Percentiles rank a stretch among this genome's conserved stretches.
These are phyloP conservation scores for Aphelocoma californica DNA, from an alignment of 2,797 vertebrate genomes.

Conservation along the genomic window DNA sequence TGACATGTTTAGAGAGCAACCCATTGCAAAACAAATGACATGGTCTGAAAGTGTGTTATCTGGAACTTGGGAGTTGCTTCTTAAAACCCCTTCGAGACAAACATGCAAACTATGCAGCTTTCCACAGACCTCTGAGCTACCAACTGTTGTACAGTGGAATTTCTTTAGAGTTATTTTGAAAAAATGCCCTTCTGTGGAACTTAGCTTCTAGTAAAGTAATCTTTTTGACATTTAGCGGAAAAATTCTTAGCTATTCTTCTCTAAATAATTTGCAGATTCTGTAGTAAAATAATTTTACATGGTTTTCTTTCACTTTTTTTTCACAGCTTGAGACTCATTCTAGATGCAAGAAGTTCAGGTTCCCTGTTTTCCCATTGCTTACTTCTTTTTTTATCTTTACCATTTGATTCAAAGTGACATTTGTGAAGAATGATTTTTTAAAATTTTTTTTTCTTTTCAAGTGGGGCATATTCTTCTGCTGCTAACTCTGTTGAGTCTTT, in stretches of 20 bases:
- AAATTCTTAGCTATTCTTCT: constrained; percentile 1
- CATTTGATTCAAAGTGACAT: background rate
- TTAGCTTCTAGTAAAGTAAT: background rate
- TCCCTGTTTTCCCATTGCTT: background rate
- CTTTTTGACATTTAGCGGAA: background rate
- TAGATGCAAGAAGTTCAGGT: background rate
- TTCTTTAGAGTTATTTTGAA: background rate
- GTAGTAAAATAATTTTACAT: background rate
- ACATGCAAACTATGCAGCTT: background rate
- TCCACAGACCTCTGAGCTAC: background rate
- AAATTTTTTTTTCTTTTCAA: background rate
- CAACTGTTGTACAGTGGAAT: background rate
- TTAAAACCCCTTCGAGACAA: background rate
- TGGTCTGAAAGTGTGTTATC: background rate
- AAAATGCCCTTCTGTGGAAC: background rate
- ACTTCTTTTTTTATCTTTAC: background rate
- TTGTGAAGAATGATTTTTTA: background rate
- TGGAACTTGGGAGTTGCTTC: background rate
- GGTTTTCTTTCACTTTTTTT: background rate
- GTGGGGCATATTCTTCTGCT: background rate
- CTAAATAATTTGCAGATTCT: background rate
- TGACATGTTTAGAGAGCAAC: background rate
- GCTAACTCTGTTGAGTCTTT: background rate
- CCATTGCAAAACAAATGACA: background rate
- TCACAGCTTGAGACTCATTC: background rate